These are phyloP conservation scores for Diuraphis noxia DNA, from an alignment of 1,140 invertebrate genomes.

Conservation along the genomic window DNA sequence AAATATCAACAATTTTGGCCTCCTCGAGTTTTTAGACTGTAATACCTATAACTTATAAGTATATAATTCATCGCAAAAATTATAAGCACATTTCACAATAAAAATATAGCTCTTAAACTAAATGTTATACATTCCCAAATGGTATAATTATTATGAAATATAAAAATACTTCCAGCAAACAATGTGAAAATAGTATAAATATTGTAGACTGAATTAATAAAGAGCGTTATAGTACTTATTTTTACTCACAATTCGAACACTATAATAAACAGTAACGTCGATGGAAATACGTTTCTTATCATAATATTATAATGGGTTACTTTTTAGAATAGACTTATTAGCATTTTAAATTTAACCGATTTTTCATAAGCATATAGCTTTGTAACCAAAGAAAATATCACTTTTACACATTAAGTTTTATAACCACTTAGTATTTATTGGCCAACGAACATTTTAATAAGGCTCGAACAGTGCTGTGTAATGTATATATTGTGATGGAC, in stretches of 20 bases:
- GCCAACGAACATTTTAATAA: accelerated
- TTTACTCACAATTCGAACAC: background rate
- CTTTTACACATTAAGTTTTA: too few species aligned
- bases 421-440: too few species aligned
- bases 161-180: background rate
- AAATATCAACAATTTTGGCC: background rate
- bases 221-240: background rate
- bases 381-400: too few species aligned
- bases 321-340: background rate
- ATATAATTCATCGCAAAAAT: background rate
- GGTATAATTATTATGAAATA: background rate
- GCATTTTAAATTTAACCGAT: background rate
- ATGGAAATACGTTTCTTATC: background rate
- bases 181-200: background rate
- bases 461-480: background rate
- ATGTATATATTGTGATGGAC: background rate
- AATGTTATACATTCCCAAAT: background rate
- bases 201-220: background rate
- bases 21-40: background rate
- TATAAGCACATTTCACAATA: background rate
- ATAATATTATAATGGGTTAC: too few species aligned
- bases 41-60: background rate
- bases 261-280: background rate
- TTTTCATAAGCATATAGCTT: too few species aligned
- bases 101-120: background rate